Conservation (phyloP, 2,888 invertebrate species). For the Lobophora halterata region DNA sequence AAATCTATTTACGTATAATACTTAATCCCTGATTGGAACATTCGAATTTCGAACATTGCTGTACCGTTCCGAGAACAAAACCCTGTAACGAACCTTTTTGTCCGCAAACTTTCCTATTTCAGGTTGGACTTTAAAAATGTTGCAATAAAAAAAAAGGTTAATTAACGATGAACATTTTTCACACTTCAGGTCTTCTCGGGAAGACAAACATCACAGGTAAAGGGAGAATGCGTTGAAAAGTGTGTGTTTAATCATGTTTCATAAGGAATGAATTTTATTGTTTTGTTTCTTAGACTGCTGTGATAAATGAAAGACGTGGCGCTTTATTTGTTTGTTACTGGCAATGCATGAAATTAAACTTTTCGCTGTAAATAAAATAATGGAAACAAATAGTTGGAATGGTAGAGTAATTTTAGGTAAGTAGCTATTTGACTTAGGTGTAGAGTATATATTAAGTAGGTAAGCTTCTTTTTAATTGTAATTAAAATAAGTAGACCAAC, state of each 20-base stretch:
- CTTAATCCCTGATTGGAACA: constrained; percentile 56
- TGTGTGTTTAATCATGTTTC: constrained; percentile 50
- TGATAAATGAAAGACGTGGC: constrained; percentile 28
- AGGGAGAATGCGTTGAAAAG: constrained; percentile 42
- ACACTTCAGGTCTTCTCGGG: constrained; percentile 82
- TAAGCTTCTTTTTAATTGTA: no score
- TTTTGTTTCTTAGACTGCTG: constrained; percentile 26
- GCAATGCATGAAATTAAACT: constrained; percentile 19
- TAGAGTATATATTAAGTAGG: no score
- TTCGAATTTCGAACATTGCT: constrained; percentile 25
- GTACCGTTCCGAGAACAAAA: constrained; percentile 31
- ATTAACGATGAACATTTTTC: constrained; percentile 79
- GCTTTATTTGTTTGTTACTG: constrained; percentile 7
- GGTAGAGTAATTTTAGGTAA: no score
- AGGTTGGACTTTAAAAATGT: constrained; percentile 70
- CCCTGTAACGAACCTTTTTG: constrained; percentile 66
- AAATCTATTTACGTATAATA: constrained; percentile 37
- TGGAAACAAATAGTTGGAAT: neutral
- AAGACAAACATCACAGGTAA: constrained; percentile 82
- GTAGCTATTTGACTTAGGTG: no score
- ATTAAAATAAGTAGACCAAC: no score
- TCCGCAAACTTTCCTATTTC: constrained; percentile 77
- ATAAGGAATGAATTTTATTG: constrained; percentile 60
- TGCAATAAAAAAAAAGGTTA: constrained; percentile 63
- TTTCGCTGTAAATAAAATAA: neutral